Conservation (phyloP, 1,140 invertebrate genomes). For the Gonatopus flavifemur region DNA sequence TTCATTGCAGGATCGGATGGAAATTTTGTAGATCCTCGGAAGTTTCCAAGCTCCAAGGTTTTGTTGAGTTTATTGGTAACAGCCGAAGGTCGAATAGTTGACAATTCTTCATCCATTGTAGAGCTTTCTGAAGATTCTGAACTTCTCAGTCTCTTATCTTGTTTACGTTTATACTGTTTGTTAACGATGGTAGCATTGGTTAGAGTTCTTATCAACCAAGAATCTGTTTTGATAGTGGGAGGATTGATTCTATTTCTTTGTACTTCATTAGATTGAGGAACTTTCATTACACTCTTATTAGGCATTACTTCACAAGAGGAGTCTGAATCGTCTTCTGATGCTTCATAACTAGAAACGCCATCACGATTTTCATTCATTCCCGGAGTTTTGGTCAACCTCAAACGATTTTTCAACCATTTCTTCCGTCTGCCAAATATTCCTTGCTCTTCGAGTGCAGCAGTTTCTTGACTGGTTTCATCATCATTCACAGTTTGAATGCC, state of each 20-base stretch:
- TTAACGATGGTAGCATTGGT: slow-evolving; percentile 34
- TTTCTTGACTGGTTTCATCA: not conserved
- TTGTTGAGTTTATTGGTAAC: slow-evolving; percentile 8
- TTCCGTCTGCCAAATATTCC: no score
- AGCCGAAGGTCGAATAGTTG: not conserved
- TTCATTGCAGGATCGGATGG: no score
- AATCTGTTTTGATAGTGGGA: slow-evolving; percentile 39
- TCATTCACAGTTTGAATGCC: not conserved
- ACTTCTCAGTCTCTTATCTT: slow-evolving; percentile 7
- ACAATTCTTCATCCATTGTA: slow-evolving; percentile 20
- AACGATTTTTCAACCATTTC: no score
- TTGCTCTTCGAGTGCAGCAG: no score
- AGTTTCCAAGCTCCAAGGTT: no score
- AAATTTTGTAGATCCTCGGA: no score
- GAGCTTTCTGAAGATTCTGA: slow-evolving; percentile 30
- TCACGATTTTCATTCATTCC: slow-evolving; percentile 14
- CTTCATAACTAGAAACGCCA: slow-evolving; percentile 33
- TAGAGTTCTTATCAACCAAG: slow-evolving; percentile 49
- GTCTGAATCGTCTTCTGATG: slow-evolving; percentile 40
- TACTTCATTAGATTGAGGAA: not conserved
- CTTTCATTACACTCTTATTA: slow-evolving; percentile 4
- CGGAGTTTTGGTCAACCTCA: no score
- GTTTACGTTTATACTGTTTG: slow-evolving; percentile 20
- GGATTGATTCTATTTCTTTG: slow-evolving; percentile 6
- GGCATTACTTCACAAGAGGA: slow-evolving; percentile 25